Evolutionary conservation across 30 jellyfish, hydroid and myxozoan genomes (phyloP).

Genomic region (Clytia hemisphaerica): DNA sequence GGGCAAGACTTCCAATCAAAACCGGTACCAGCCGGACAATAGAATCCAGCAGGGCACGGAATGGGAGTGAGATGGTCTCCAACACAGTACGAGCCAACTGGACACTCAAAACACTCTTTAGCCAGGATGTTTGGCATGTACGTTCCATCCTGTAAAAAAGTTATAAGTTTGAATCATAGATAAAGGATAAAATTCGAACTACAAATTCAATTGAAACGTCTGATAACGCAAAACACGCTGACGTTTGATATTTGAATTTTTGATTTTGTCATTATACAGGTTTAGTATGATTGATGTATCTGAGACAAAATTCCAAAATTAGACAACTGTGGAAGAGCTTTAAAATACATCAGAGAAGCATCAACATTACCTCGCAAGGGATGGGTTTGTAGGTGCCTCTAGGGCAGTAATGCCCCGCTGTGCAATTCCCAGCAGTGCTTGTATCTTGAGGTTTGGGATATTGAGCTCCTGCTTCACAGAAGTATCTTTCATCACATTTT

Average conservation of each 20-base stretch:
- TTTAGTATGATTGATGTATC: no score
- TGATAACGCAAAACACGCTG: no score
- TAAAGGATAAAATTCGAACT: no score
- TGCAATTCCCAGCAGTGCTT: slow-evolving; percentile 65
- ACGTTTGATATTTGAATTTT: no score
- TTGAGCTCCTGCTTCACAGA: slow-evolving; percentile 51
- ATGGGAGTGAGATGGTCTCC: slow-evolving; percentile 68
- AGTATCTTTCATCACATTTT: slow-evolving; percentile 53
- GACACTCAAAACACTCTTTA: slow-evolving; percentile 55
- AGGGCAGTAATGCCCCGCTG: slow-evolving; percentile 97
- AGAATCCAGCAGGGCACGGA: slow-evolving; percentile 80
- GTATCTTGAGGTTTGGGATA: slow-evolving; percentile 50
- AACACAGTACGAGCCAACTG: slow-evolving; percentile 77
- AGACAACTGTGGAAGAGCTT: neutral
- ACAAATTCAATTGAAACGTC: no score
- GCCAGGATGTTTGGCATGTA: slow-evolving; percentile 73
- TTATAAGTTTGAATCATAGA: no score
- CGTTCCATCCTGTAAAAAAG: slow-evolving; percentile 65
- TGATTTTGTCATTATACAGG: no score
- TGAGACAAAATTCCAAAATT: no score
- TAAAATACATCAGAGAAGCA: neutral
- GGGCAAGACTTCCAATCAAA: slow-evolving; percentile 89
- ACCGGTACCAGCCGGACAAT: slow-evolving; percentile 76
- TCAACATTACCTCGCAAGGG: slow-evolving; percentile 73
- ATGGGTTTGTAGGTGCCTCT: slow-evolving; percentile 56